Evolutionary conservation across 2,888 invertebrate species (phyloP).

Genomic region (Steromphala cineraria): DNA sequence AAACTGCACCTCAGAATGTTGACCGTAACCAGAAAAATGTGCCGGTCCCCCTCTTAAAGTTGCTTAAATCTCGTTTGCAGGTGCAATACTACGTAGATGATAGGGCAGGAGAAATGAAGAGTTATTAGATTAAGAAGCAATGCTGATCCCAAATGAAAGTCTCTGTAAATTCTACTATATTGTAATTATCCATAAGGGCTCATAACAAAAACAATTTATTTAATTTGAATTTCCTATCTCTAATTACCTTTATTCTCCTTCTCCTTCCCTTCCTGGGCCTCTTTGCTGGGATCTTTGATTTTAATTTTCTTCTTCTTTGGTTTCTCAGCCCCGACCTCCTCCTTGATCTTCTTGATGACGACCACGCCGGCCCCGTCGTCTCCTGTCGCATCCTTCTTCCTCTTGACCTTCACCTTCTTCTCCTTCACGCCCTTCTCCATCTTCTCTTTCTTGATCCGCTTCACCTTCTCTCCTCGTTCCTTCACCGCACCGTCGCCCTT

Average conservation of each 20-base stretch:
- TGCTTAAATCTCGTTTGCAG: no score
- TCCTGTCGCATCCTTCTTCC: constrained; percentile 52
- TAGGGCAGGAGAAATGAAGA: no score
- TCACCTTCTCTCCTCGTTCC: constrained; percentile 27
- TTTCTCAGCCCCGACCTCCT: constrained; percentile 49
- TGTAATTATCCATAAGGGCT: no score
- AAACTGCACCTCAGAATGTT: no score
- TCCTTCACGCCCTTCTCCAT: constrained; percentile 54
- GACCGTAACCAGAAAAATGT: no score
- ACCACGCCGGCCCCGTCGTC: constrained; percentile 29
- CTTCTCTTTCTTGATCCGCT: constrained; percentile 59
- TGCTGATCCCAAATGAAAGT: no score
- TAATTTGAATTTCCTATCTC: no score
- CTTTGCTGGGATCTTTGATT: constrained; percentile 37
- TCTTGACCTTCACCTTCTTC: constrained; percentile 40
- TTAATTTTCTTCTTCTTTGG: constrained; percentile 57
- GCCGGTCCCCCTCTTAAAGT: no score
- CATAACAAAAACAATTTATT: no score
- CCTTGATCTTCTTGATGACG: constrained; percentile 48
- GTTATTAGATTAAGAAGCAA: no score
- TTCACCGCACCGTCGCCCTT: constrained; percentile 29
- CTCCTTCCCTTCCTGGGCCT: constrained; percentile 29
- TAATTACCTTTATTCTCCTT: constrained; percentile 28
- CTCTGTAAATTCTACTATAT: no score
- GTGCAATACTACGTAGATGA: no score